phyloP scores from a whole-genome alignment of 1,140 invertebrate genomes.

The Colletes gigas region DNA sequence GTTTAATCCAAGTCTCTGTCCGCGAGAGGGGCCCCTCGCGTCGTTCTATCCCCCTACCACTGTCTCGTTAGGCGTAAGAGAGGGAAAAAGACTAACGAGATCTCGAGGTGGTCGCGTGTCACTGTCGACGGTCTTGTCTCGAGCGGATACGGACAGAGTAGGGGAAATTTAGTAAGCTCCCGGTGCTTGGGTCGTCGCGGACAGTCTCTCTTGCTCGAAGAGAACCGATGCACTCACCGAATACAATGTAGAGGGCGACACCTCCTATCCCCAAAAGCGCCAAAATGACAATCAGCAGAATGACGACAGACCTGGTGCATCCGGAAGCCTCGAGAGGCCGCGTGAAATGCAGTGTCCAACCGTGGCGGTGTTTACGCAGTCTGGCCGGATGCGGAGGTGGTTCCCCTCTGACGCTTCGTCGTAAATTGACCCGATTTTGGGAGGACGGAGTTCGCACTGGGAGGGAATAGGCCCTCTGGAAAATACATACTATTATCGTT shows the following conservation, averaged over 20 bases:
- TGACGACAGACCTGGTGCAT: slow-evolving; percentile 73
- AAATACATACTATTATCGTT: background rate
- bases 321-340: slow-evolving; percentile 68
- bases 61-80: no score
- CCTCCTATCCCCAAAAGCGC: slow-evolving; percentile 74
- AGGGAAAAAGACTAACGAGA: no score
- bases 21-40: no score
- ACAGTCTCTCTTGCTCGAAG: no score
- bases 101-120: no score
- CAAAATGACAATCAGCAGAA: slow-evolving; percentile 72
- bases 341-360: slow-evolving; percentile 77
- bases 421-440: slow-evolving; percentile 76
- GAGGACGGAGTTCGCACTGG: slow-evolving; percentile 75
- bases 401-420: slow-evolving; percentile 76
- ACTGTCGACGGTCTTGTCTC: no score
- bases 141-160: no score
- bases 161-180: no score
- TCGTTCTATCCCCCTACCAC: no score
- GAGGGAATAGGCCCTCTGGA: slow-evolving; percentile 77
- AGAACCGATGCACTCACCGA: slow-evolving; percentile 67
- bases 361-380: slow-evolving; percentile 75
- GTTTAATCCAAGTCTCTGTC: no score
- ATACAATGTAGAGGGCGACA: slow-evolving; percentile 76
- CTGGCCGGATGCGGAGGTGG: slow-evolving; percentile 76
- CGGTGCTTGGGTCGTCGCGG: no score